Conservation (phyloP, 2,888 invertebrate species). For the Congeria kusceri region DNA sequence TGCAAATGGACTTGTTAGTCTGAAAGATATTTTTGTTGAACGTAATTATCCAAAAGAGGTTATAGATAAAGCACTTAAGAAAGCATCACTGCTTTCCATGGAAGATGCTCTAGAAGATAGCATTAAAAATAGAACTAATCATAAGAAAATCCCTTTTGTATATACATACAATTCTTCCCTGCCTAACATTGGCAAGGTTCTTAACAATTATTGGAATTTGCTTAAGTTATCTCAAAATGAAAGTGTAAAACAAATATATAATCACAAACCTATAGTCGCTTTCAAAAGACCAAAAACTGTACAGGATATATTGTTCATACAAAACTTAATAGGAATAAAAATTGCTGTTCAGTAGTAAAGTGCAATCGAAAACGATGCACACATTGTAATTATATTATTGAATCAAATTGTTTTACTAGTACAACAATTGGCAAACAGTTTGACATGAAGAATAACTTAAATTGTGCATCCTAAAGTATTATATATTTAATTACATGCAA, state of each 20-base stretch:
- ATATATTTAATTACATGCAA: conserved; percentile 5
- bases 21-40: no score
- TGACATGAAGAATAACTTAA: background rate
- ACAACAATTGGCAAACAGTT: background rate
- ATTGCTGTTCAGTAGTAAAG: no score
- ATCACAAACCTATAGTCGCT: conserved; percentile 1
- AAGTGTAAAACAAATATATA: conserved; percentile 8
- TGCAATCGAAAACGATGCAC: no score
- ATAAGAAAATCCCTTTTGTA: conserved; percentile 1
- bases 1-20: no score
- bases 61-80: no score
- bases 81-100: no score
- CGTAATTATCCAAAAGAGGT: no score
- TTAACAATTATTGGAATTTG: background rate
- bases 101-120: no score
- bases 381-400: no score
- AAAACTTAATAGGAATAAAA: no score
- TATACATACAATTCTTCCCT: conserved; percentile 1
- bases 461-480: conserved; percentile 1
- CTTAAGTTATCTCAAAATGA: conserved; percentile 5
- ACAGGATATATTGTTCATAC: conserved; percentile 1
- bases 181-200: background rate
- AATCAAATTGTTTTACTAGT: no score
- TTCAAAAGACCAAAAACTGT: conserved; percentile 4
- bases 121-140: no score